Conservation (phyloP, 2,888 invertebrate species). For the Epistrophe eligans region DNA sequence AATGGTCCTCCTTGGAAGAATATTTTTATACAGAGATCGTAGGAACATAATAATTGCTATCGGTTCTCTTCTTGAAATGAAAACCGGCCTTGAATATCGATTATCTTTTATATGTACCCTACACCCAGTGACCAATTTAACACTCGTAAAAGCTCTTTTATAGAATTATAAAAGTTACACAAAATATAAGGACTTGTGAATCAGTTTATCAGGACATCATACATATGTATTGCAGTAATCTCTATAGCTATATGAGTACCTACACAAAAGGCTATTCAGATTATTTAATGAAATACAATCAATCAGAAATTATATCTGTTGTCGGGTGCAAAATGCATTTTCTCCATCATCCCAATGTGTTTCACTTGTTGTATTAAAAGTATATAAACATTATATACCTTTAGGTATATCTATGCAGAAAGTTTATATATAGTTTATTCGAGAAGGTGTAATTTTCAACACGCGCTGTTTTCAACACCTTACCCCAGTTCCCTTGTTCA, state of each 20-base stretch:
- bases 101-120: slow-evolving; percentile 3
- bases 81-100: slow-evolving; percentile 54
- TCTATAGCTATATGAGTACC: not conserved
- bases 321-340: slow-evolving; percentile 14
- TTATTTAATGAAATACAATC: slow-evolving; percentile 58
- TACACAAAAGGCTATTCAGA: not conserved
- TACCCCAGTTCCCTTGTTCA: not conserved
- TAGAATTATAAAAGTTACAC: not conserved
- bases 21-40: slow-evolving; percentile 37
- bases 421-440: slow-evolving; percentile 32
- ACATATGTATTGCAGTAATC: not conserved
- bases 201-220: not conserved
- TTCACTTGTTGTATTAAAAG: not conserved
- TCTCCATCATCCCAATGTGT: not conserved
- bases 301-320: slow-evolving; percentile 66
- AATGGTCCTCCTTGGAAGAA: slow-evolving; percentile 23
- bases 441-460: slow-evolving; percentile 75
- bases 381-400: too few relatives aligned
- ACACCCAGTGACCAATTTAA: slow-evolving; percentile 58
- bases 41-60: slow-evolving; percentile 5
- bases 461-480: slow-evolving; percentile 67
- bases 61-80: slow-evolving; percentile 17
- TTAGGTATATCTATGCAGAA: not conserved
- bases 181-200: not conserved
- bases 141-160: slow-evolving; percentile 36